Percentiles rank a stretch among this genome's conserved stretches.
Evolutionary conservation across 2,113 vertebrate genomes (phyloP).

Genomic region (Grammomys surdaster): DNA sequence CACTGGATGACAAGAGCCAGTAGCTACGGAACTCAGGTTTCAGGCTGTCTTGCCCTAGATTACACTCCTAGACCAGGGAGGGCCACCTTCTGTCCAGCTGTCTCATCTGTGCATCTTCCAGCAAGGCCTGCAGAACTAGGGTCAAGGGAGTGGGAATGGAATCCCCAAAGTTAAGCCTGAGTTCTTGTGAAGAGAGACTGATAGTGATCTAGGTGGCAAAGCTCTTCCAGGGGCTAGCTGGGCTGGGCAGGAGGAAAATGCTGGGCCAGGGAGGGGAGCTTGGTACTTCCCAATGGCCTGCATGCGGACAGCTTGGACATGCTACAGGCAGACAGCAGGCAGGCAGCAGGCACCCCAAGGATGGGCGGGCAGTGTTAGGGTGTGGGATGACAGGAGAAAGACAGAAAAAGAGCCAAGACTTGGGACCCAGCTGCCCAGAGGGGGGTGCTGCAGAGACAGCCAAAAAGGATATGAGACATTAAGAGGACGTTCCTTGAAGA

Average conservation of each 20-base stretch:
- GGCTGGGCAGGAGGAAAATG: background rate
- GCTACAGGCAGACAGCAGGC: slow-evolving; percentile 81
- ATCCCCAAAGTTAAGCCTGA: background rate
- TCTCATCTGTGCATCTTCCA: background rate
- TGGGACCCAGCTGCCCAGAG: slow-evolving; percentile 39
- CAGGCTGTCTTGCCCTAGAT: background rate
- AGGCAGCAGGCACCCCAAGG: slow-evolving; percentile 84
- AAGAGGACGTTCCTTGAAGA: background rate
- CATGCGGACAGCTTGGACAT: slow-evolving; percentile 82
- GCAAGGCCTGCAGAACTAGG: background rate
- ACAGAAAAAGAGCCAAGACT: slow-evolving; percentile 67
- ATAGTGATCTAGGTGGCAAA: background rate
- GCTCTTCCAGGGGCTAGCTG: background rate
- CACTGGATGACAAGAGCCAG: background rate
- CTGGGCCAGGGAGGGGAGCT: background rate
- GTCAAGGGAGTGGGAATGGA: background rate
- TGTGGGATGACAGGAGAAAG: slow-evolving; percentile 25
- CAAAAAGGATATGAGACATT: background rate
- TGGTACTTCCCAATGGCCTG: slow-evolving; percentile 71
- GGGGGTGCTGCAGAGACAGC: slow-evolving; percentile 31
- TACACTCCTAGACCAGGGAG: background rate
- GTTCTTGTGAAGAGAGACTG: background rate
- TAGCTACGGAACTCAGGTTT: background rate
- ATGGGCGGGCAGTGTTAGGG: slow-evolving; percentile 76
- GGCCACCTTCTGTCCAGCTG: background rate